These are phyloP conservation scores for Thysanoteuthis rhombus DNA, from an alignment of 2,888 invertebrate genomes.

Conservation along the genomic window DNA sequence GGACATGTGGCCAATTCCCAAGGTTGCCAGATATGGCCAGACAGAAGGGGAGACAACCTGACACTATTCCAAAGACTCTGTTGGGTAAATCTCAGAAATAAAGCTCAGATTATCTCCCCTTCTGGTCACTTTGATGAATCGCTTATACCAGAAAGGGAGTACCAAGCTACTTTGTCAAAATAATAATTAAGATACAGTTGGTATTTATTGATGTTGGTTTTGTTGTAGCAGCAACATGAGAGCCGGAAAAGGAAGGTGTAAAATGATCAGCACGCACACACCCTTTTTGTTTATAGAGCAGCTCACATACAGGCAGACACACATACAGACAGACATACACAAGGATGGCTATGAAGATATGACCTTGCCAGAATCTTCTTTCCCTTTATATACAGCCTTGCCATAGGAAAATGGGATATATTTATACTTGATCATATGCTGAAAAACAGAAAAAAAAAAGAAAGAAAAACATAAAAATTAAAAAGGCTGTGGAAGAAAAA, in stretches of 20 bases:
- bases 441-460: constrained; percentile 65
- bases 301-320: not conserved
- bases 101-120: no score
- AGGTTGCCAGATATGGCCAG: no score
- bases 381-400: constrained; percentile 85
- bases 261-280: constrained; percentile 12
- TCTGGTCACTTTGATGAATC: no score
- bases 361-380: constrained; percentile 68
- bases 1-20: not conserved
- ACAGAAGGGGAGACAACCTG: no score
- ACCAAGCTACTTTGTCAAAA: not conserved
- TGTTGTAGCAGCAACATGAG: not conserved
- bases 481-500: not conserved
- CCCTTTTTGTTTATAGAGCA: not conserved
- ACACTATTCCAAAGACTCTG: no score
- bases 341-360: constrained; percentile 41
- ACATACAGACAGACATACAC: constrained; percentile 25
- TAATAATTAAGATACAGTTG: not conserved
- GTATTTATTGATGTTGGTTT: not conserved
- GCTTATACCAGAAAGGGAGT: not conserved
- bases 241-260: not conserved
- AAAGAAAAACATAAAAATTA: not conserved
- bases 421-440: constrained; percentile 99
- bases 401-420: constrained; percentile 98
- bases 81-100: no score